Conservation (phyloP, 2,888 invertebrate genomes). For the Orchestes rusci region DNA sequence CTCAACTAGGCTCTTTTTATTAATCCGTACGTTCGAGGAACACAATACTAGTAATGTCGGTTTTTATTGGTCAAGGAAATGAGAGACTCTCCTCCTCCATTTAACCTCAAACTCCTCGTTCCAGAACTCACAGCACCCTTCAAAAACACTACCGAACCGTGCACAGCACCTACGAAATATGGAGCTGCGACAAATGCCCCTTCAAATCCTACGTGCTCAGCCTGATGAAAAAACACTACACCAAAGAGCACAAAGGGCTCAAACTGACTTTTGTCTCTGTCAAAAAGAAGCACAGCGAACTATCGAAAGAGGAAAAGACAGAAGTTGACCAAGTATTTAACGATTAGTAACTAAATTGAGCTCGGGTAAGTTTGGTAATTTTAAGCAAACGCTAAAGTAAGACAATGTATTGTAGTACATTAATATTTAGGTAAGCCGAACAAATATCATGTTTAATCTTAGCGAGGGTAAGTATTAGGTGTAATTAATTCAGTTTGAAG, state of each 20-base stretch:
- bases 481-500: too few relatives aligned
- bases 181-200: slow-evolving; percentile 10
- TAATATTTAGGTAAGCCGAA: too few relatives aligned
- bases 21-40: too few relatives aligned
- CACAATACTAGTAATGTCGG: too few relatives aligned
- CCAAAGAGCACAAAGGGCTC: slow-evolving; percentile 8
- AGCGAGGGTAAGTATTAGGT: too few relatives aligned
- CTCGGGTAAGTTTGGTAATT: too few relatives aligned
- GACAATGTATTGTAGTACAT: too few relatives aligned
- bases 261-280: slow-evolving; percentile 9
- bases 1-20: too few relatives aligned
- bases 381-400: neutral
- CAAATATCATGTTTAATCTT: too few relatives aligned
- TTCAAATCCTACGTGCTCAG: slow-evolving; percentile 12
- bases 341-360: too few relatives aligned
- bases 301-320: slow-evolving; percentile 7
- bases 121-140: slow-evolving; percentile 6
- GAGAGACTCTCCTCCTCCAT: too few relatives aligned
- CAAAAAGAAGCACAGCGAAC: slow-evolving; percentile 8
- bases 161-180: slow-evolving; percentile 8
- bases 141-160: slow-evolving; percentile 10
- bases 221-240: slow-evolving; percentile 7
- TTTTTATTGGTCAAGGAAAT: too few relatives aligned
- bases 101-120: neutral
- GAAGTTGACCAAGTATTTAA: slow-evolving; percentile 11